phyloP scores from a whole-genome alignment of 2,888 invertebrate species.

The Sturmia bella region DNA sequence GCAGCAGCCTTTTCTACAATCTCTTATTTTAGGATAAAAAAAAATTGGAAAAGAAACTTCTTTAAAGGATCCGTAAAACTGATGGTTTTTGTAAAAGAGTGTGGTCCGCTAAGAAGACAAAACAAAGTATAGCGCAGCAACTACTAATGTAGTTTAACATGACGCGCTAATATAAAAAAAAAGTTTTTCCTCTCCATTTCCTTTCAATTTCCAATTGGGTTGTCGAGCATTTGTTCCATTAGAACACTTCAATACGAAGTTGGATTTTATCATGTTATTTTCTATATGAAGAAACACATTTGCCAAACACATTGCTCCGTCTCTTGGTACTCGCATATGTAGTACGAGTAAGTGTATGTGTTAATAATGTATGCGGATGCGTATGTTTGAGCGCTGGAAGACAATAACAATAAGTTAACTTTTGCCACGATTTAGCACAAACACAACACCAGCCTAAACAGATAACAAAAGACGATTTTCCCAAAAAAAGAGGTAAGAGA shows the following conservation, averaged over 20 bases:
- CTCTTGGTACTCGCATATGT: not conserved
- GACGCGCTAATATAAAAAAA: too few species aligned
- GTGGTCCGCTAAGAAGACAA: too few species aligned
- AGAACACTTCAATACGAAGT: conserved; percentile 8
- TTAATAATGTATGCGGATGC: conserved; percentile 26
- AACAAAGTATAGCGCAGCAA: too few species aligned
- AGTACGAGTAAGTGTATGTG: not conserved
- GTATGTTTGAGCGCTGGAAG: conserved; percentile 38
- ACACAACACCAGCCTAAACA: conserved; percentile 33
- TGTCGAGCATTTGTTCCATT: not conserved
- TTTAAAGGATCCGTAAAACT: too few species aligned
- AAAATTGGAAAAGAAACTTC: too few species aligned
- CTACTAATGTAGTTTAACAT: too few species aligned
- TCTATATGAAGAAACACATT: conserved; percentile 46
- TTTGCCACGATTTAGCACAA: conserved; percentile 62
- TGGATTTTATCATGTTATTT: conserved; percentile 2
- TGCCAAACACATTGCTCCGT: conserved; percentile 56
- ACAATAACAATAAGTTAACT: conserved; percentile 66
- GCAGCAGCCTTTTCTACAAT: too few species aligned
- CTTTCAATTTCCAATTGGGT: conserved; percentile 4
- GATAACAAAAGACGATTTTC: conserved; percentile 24
- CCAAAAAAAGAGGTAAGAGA: conserved; percentile 4
- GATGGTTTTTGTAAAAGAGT: too few species aligned
- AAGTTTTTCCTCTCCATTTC: not conserved
- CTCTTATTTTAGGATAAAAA: too few species aligned